Percentiles rank a stretch among this genome's conserved stretches.
These are phyloP conservation scores for Sphenopsis melanotis DNA, from an alignment of 2,797 vertebrate species.

Conservation along the genomic window DNA sequence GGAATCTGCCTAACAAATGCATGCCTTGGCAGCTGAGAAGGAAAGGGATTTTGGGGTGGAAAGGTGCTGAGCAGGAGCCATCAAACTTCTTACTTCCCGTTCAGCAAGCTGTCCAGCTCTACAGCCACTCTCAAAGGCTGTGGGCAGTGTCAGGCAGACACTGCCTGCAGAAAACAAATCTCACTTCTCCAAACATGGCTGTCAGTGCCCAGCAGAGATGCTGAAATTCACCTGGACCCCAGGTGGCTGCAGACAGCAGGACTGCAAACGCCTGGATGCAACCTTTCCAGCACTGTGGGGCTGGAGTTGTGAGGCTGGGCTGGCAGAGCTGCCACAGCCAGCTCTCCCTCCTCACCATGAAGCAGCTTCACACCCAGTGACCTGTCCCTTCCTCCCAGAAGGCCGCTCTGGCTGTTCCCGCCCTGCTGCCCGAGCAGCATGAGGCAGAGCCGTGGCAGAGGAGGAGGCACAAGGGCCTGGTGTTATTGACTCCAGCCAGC, in stretches of 20 bases:
- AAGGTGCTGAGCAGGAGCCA: neutral
- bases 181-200: fast-evolving
- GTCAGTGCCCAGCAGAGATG: neutral
- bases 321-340: neutral
- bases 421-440: slow-evolving; percentile 50
- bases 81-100: neutral
- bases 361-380: neutral
- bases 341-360: neutral
- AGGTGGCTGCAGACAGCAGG: neutral
- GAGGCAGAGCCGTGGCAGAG: slow-evolving; percentile 40
- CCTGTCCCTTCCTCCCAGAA: neutral
- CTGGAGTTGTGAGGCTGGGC: neutral
- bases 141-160: neutral
- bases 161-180: neutral
- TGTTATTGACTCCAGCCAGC: slow-evolving; percentile 77
- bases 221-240: neutral
- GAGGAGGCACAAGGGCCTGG: slow-evolving; percentile 53
- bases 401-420: neutral
- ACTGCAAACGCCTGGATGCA: neutral
- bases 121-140: neutral
- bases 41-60: neutral
- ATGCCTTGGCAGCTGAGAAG: neutral
- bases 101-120: neutral
- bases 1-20: neutral
- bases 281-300: fast-evolving